A percentile compares a stretch with the other conserved stretches of the same genome.
Conservation (phyloP, 2,888 invertebrate species). For the Pandemis cinnamomeana region DNA sequence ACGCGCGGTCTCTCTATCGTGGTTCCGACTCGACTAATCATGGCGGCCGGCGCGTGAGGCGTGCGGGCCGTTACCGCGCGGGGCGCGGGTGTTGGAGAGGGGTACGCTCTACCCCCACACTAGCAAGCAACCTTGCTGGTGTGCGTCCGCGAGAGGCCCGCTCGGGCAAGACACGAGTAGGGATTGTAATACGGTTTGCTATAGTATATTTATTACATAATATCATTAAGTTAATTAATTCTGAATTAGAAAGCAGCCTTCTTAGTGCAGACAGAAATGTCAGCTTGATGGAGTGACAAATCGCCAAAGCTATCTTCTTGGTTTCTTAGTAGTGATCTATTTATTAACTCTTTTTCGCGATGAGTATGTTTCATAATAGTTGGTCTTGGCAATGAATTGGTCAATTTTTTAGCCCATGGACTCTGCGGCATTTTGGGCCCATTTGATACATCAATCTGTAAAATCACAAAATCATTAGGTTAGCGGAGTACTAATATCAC, state of each 20-base stretch:
- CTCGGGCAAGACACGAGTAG: too few relatives aligned
- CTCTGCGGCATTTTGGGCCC: conserved; percentile 61
- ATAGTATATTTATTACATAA: too few relatives aligned
- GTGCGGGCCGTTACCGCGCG: too few relatives aligned
- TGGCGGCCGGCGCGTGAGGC: too few relatives aligned
- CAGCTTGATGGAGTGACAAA: conserved; percentile 67
- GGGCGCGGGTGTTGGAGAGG: too few relatives aligned
- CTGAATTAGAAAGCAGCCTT: conserved; percentile 58
- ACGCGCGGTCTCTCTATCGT: too few relatives aligned
- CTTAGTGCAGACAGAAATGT: conserved; percentile 69
- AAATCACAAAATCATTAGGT: conserved; percentile 31
- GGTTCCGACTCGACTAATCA: too few relatives aligned
- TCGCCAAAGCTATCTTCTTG: conserved; percentile 68
- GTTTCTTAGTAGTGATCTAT: conserved; percentile 49
- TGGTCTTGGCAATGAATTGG: conserved; percentile 59
- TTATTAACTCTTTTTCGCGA: conserved; percentile 56
- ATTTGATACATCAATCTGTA: conserved; percentile 64
- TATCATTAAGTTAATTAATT: neutral
- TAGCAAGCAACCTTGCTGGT: too few relatives aligned
- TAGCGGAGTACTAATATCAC: neutral
- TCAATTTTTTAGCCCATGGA: conserved; percentile 62
- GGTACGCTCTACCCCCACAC: too few relatives aligned
- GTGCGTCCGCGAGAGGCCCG: too few relatives aligned
- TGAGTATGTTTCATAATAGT: conserved; percentile 66
- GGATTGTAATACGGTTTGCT: too few relatives aligned